Base-by-base conservation (phyloP, 2,797 vertebrate species). In the Chromobotia macracanthus region DNA sequence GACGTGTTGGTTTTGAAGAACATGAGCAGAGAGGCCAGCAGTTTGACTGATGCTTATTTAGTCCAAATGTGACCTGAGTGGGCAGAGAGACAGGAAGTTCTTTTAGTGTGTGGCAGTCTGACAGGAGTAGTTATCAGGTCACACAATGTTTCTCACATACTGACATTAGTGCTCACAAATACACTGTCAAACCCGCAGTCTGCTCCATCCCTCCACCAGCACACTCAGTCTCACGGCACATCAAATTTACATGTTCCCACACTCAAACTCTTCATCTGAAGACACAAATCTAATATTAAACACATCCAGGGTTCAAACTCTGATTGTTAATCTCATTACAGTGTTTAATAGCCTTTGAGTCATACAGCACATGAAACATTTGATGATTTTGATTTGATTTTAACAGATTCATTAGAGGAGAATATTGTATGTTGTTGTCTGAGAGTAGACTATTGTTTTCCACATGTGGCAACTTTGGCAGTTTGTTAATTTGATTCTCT, bases 71-170 rank as follows among this genome's bases (percentile, higher is more conserved):
- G 80, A 82, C 77, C 83, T 28, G 51, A 77, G 38, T 53, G 28
- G 21, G 58, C 58, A 12, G 16, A 12, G 51, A 78, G 18, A 51
- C 58, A 35, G 51, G 87, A 84, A 63, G 79, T 86, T 87, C 84
- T 87, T 87, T 78, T 88, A 90, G 90, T 89, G 84, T 76, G 88
- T 86, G 88, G 88, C 90, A 87, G 88, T 85, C 89, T 92, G 91
- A 92, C 92, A 92, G 91, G 90, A 91, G 90, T 79, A 88, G 89
- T 90, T 90, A 90, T 86, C 89, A 86, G 83, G 84, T 51, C 41
- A 38, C 12, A 66, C 1, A 6, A 31, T 21, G 25, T 23, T 63
- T n/a, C 44, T 66, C 48, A 77, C 38, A 78, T 8, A 67, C 61
- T 13, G 16, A 31, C 23, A 66, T 31, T 25, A 13, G 13, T 58